Base-by-base conservation (phyloP, 2,797 vertebrate genomes). In the Furcifer pardalis region DNA sequence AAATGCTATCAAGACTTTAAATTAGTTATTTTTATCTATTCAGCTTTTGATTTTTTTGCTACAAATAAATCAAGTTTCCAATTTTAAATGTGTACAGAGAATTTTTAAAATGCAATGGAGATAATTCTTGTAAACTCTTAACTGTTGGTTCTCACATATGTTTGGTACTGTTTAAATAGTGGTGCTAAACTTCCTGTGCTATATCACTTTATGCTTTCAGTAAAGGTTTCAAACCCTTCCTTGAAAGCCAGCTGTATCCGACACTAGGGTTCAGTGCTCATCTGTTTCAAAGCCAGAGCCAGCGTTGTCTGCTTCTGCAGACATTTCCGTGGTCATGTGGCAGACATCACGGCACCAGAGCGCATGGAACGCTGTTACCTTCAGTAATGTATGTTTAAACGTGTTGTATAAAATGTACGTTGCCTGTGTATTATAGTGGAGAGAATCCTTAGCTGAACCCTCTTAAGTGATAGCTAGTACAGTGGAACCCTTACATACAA, bases 21-120 rank as follows among this genome's bases (percentile, higher is more conserved):
- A 23, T 72, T 63, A 69, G 79, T 88, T 69, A 2, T 1, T 86
- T 85, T 88, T 87, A 86, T 85, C 89, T 90, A 82, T 82, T 91
- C 90, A 88, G 79, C 83, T 72, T 85, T 85, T 30, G 27, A 79
- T 90, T 89, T 90, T 87, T 40, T 73, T 2, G 13, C n/a, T 90
- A 86, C 32, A 84, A 92, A 92, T 91, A 94, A 95, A 93, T 25
- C 17, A 77, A 1, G 71, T 86, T 91, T 87, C 35, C 83, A 32
- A 88, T 75, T 81, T 90, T 79, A 68, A 77, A 60, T 86, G 56
- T 84, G 66, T 79, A 62, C 13, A 79, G 17, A 13, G 23, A 3
- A 73, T 74, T 46, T 60, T 37, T 40, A 42, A 75, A 73, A 25
- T 79, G 30, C 37, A 72, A 6, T 21, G 32, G 21, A 15, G 1